phyloP scores from a whole-genome alignment of 2,113 vertebrate genomes.

The Chaetorhynchus papuensis region DNA sequence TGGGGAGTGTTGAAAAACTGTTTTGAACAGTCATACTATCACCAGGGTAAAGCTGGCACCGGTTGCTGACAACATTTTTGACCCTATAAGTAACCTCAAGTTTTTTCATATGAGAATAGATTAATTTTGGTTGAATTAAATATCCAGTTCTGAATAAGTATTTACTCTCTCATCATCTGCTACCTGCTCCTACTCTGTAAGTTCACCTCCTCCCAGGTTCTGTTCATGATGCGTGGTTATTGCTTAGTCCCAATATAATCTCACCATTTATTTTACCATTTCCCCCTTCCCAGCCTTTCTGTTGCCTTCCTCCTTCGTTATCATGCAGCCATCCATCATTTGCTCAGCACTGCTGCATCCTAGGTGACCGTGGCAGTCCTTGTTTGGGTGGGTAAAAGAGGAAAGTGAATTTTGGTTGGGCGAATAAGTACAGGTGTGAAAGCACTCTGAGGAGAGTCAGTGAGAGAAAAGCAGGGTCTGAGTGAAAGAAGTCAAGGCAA shows the following conservation, averaged over 20 bases:
- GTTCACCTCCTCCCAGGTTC: not conserved
- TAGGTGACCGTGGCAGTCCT: not conserved
- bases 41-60: not conserved
- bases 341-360: not conserved
- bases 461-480: not conserved
- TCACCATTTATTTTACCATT: not conserved
- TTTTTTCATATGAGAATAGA: not conserved
- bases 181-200: not conserved
- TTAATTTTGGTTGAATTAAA: not conserved
- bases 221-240: not conserved
- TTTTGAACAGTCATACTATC: not conserved
- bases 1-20: not conserved
- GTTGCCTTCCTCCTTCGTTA: not conserved
- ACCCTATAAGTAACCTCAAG: not conserved
- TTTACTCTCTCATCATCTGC: not conserved
- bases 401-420: not conserved
- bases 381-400: not conserved
- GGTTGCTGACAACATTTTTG: not conserved
- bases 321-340: fast-evolving
- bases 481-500: not conserved
- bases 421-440: not conserved
- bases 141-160: not conserved
- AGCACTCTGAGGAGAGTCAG: not conserved
- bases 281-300: not conserved
- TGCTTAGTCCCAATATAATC: not conserved